phyloP scores from a whole-genome alignment of 2,113 vertebrate species.

The Seriola aureovittata region DNA sequence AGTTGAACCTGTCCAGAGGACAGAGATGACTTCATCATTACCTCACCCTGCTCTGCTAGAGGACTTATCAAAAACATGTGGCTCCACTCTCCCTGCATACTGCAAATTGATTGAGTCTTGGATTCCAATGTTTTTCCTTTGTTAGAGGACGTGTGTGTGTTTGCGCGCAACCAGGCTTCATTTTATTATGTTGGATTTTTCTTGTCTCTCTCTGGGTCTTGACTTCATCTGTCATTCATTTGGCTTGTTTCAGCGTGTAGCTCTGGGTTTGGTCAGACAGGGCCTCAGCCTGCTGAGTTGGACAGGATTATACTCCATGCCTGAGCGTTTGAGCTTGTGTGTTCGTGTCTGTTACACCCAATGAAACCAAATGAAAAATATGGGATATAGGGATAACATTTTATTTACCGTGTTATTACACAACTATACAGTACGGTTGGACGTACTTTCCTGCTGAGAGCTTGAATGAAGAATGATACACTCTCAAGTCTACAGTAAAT shows the following conservation, averaged over 20 bases:
- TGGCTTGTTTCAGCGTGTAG: constrained; percentile 28
- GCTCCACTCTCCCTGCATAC: constrained; percentile 55
- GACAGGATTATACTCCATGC: constrained; percentile 2
- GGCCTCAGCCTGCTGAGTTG: constrained; percentile 5
- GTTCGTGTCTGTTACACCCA: constrained; percentile 23
- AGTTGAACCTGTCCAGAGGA: constrained; percentile 82
- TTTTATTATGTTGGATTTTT: constrained; percentile 74
- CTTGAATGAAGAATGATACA: neutral
- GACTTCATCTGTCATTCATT: constrained; percentile 63
- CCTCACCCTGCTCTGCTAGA: constrained; percentile 78
- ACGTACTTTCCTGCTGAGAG: neutral
- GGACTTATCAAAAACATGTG: constrained; percentile 85
- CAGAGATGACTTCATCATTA: constrained; percentile 85
- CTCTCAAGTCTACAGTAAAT: neutral
- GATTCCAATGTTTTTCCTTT: constrained; percentile 74
- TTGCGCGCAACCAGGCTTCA: constrained; percentile 42
- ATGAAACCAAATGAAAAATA: constrained; percentile 42
- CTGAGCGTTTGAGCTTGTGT: constrained; percentile 12
- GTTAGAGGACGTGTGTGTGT: constrained; percentile 57
- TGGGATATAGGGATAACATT: neutral
- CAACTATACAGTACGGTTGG: neutral
- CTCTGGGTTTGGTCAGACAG: constrained; percentile 55
- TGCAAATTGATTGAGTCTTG: constrained; percentile 66
- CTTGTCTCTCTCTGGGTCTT: constrained; percentile 57
- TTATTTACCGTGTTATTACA: constrained; percentile 2